These are phyloP conservation scores for Kradibia gibbosae DNA, from an alignment of 1,140 invertebrate species.

Conservation along the genomic window DNA sequence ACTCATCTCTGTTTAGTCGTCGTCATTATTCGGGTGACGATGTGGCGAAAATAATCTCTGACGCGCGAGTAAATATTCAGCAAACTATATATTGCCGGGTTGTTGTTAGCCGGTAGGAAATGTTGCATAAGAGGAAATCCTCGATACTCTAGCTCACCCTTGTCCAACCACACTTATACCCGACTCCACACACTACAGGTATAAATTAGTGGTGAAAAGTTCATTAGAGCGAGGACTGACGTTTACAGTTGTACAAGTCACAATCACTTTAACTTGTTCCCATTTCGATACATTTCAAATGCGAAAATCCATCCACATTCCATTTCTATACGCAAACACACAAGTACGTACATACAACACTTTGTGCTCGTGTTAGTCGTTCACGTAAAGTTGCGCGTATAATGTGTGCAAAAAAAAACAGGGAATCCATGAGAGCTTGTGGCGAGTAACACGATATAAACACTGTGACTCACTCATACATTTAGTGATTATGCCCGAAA, in stretches of 20 bases:
- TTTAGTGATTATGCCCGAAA: constrained; percentile 5
- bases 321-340: too few relatives aligned
- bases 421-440: background rate
- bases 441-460: too few relatives aligned
- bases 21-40: constrained; percentile 27
- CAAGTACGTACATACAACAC: background rate
- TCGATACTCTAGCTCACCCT: background rate
- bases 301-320: background rate
- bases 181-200: background rate
- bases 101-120: constrained; percentile 30
- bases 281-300: background rate
- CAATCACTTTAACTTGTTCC: constrained; percentile 1
- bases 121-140: constrained; percentile 26
- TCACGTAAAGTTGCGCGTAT: background rate
- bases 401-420: background rate
- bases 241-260: constrained; percentile 44
- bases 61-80: constrained; percentile 27
- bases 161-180: background rate
- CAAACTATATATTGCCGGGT: constrained; percentile 27
- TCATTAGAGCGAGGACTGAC: constrained; percentile 42
- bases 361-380: background rate
- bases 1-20: constrained; percentile 7
- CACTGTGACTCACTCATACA: constrained; percentile 49
- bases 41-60: constrained; percentile 31
- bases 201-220: constrained; percentile 53